Evolutionary conservation across 1,140 invertebrate species (phyloP).

Genomic region (Harpegnathos saltator): DNA sequence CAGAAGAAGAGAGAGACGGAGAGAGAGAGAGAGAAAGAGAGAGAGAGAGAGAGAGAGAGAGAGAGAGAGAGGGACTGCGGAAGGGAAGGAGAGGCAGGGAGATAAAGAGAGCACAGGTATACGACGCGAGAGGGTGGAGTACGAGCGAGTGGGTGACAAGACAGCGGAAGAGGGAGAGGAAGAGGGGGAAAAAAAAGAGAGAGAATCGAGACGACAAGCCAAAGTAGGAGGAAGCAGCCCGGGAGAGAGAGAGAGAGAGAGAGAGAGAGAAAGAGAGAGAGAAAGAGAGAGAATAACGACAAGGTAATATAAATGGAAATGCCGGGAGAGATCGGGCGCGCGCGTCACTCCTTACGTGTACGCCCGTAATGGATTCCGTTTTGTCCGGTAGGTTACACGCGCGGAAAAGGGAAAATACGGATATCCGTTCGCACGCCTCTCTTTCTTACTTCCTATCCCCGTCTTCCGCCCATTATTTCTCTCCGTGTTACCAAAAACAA

Average conservation of each 20-base stretch:
- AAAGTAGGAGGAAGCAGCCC: slow-evolving; percentile 37
- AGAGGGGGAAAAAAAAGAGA: slow-evolving; percentile 34
- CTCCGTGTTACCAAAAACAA: no score
- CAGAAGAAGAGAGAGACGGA: slow-evolving; percentile 8
- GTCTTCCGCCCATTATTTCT: background rate
- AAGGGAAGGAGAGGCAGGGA: slow-evolving; percentile 3
- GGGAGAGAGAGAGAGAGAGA: no score
- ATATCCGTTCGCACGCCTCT: slow-evolving; percentile 3
- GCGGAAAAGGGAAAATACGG: slow-evolving; percentile 31
- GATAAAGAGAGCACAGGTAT: background rate
- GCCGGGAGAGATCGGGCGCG: slow-evolving; percentile 57
- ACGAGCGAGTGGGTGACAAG: background rate
- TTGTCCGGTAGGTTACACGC: slow-evolving; percentile 68
- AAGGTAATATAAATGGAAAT: slow-evolving; percentile 85
- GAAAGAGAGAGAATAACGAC: slow-evolving; percentile 75
- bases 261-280: no score
- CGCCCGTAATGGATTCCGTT: slow-evolving; percentile 76
- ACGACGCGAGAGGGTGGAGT: slow-evolving; percentile 1
- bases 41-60: slow-evolving; percentile 5
- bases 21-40: background rate
- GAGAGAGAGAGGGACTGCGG: background rate
- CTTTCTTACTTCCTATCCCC: background rate
- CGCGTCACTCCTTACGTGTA: slow-evolving; percentile 33
- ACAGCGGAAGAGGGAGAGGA: slow-evolving; percentile 56
- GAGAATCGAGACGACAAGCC: slow-evolving; percentile 40